These are phyloP conservation scores for Hyppa rectilinea DNA, from an alignment of 2,888 invertebrate species.

Conservation along the genomic window DNA sequence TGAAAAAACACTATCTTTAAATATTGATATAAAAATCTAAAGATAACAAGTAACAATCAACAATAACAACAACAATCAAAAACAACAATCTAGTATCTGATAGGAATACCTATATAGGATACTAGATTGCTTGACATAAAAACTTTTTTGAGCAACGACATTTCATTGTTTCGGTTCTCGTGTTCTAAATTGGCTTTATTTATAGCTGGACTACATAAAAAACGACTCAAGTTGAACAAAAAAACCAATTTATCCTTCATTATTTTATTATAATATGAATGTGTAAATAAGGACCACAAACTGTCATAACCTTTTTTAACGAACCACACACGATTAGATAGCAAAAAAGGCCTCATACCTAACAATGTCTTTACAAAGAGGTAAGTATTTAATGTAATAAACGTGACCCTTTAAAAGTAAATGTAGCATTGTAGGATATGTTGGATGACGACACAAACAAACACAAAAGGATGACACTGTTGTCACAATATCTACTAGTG, in stretches of 20 bases:
- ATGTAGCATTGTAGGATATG: background rate
- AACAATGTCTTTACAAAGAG: constrained; percentile 19
- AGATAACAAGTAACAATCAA: too few species aligned
- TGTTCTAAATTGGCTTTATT: constrained; percentile 5
- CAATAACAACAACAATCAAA: too few species aligned
- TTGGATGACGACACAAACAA: constrained; percentile 1
- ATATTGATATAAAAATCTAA: background rate
- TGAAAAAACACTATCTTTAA: background rate
- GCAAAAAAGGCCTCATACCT: constrained; percentile 16
- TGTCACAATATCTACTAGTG: constrained; percentile 27
- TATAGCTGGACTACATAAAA: background rate
- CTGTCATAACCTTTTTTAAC: constrained; percentile 19
- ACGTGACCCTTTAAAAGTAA: background rate
- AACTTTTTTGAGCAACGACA: constrained; percentile 23
- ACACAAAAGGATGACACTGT: constrained; percentile 19
- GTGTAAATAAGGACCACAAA: background rate
- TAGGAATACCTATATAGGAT: too few species aligned
- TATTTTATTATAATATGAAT: background rate
- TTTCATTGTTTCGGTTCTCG: constrained; percentile 19
- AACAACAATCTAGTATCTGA: too few species aligned
- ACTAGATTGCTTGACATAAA: background rate
- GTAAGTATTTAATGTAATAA: constrained; percentile 4
- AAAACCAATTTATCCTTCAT: background rate
- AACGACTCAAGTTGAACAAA: background rate
- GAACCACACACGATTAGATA: constrained; percentile 3